Percentiles rank a stretch among this genome's conserved stretches.
phyloP scores from a whole-genome alignment of 2,888 invertebrate genomes.

The Dendrolimus houi region DNA sequence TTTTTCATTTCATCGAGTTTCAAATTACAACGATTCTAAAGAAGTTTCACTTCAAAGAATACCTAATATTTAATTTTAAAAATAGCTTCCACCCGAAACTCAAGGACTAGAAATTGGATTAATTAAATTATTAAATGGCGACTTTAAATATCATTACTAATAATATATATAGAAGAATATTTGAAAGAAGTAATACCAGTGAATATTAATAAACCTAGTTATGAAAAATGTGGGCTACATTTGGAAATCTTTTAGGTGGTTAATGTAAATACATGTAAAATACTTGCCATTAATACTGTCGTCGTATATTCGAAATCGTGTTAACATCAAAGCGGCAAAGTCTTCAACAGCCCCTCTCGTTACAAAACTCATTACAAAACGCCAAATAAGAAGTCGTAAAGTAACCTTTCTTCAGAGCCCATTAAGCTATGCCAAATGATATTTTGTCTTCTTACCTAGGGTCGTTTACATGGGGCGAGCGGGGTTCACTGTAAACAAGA shows the following conservation, averaged over 20 bases:
- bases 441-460: constrained; percentile 55
- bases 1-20: too few species aligned
- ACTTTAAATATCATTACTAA: too few species aligned
- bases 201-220: background rate
- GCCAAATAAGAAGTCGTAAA: constrained; percentile 68
- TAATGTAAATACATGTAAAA: constrained; percentile 14
- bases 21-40: too few species aligned
- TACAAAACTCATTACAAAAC: constrained; percentile 68
- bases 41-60: too few species aligned
- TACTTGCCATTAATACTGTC: constrained; percentile 3
- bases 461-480: constrained; percentile 57
- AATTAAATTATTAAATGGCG: too few species aligned
- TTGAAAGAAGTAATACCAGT: too few species aligned
- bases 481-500: constrained; percentile 54
- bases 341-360: constrained; percentile 40
- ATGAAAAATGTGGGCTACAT: background rate
- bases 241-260: constrained; percentile 1
- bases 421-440: constrained; percentile 71
- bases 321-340: constrained; percentile 44
- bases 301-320: constrained; percentile 28
- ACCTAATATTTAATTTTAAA: too few species aligned
- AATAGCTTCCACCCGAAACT: too few species aligned
- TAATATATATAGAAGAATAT: too few species aligned
- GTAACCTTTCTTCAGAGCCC: constrained; percentile 57
- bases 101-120: too few species aligned